Base-by-base conservation (phyloP, 2,797 vertebrate genomes). In the Linurgus olivaceus region DNA sequence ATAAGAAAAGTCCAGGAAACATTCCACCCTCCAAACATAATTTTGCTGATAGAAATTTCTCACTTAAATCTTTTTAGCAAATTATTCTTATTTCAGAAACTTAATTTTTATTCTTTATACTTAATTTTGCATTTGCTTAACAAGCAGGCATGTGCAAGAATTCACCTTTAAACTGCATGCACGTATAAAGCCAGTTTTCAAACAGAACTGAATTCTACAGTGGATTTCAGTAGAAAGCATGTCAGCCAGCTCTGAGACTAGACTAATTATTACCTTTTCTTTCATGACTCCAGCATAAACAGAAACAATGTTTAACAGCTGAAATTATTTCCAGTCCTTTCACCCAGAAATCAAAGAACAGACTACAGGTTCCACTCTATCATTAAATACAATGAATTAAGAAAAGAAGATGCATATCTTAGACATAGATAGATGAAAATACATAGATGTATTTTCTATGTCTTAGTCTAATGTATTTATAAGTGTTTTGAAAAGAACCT, bases 21-120 rank as follows among this genome's bases (percentile, higher is more conserved):
- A 52, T 9, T 79, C 20, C 14, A 54, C 3, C 7, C 1, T 0
- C 2, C 15, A 66, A 35, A 17, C 3, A 1, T 25, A 23, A 26
- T 26, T 45, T 50, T 4, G 3, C 29, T 75, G 33, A 61, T 11
- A 7, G 18, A 58, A 91, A 44, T 55, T 29, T 63, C n/a, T 86
- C 35, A 61, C 9, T 77, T 65, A 66, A 10, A 81, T 33, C 3
- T 5, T 73, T 63, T 25, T 2, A 52, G 21, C 6, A 83, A 77
- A 45, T 29, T 48, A 66, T 40, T 59, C 29, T 10, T 18, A 66
- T 55, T 94, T 57, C 9, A 87, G 68, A 82, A 82, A 25, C 5
- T 54, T 35, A 33, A 5, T 37, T 70, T 12, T 8, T 57, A 42
- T 68, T 62, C 55, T 62, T 31, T 19, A 54, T 5, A 62, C 6